Percentiles rank a stretch among this genome's conserved stretches.
phyloP scores from a whole-genome alignment of 1,140 invertebrate genomes.

The Heliconius hermathena region DNA sequence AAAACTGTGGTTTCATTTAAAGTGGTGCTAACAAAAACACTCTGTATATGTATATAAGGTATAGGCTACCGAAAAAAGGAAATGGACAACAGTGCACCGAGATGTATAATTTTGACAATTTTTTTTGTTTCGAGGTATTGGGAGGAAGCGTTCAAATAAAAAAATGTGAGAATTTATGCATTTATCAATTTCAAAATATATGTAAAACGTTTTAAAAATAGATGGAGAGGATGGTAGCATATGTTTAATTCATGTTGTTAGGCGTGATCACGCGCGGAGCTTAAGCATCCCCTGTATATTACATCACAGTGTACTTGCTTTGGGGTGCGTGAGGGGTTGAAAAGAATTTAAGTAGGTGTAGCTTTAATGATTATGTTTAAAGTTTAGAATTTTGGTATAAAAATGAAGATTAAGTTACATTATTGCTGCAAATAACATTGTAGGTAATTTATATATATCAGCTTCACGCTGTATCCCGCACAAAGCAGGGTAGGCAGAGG shows the following conservation, averaged over 20 bases:
- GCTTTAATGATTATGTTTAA: background rate
- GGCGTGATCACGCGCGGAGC: conserved; percentile 31
- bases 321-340: background rate
- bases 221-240: background rate
- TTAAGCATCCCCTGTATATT: conserved; percentile 26
- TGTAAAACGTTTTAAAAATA: background rate
- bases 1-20: too few relatives aligned
- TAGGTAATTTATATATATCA: too few relatives aligned
- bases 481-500: too few relatives aligned
- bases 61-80: too few relatives aligned
- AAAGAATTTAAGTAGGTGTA: background rate
- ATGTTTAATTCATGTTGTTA: conserved; percentile 43
- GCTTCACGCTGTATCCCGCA: too few relatives aligned
- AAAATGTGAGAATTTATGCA: background rate
- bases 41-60: too few relatives aligned
- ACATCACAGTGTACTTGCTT: conserved; percentile 19
- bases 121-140: background rate
- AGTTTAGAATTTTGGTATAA: too few relatives aligned
- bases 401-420: too few relatives aligned
- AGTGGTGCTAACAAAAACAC: too few relatives aligned
- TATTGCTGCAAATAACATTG: too few relatives aligned
- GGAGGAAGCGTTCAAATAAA: background rate
- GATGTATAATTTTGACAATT: too few relatives aligned
- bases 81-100: too few relatives aligned
- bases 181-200: background rate